A percentile compares a stretch with the other conserved stretches of the same genome.
Evolutionary conservation across 2,888 invertebrate species (phyloP).

Genomic region (Caenorhabditis sp.): DNA sequence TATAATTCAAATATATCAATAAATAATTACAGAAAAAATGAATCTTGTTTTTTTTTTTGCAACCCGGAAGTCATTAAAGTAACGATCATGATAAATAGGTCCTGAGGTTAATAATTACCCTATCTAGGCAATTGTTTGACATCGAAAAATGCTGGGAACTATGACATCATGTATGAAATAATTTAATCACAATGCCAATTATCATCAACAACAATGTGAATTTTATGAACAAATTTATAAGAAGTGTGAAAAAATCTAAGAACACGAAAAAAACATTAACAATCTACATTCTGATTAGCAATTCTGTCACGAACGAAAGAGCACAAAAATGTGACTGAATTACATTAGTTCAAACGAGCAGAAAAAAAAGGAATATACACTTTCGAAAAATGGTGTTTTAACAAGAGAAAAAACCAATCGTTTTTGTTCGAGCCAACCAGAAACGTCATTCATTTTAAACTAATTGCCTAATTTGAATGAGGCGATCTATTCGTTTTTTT

Average conservation of each 20-base stretch:
- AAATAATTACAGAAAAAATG: too few relatives aligned
- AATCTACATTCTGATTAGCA: background rate
- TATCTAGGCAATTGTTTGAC: too few relatives aligned
- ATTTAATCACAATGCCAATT: too few relatives aligned
- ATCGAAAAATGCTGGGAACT: too few relatives aligned
- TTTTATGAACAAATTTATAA: background rate
- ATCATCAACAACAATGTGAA: too few relatives aligned
- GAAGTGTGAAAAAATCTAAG: background rate
- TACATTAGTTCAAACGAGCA: background rate
- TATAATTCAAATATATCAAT: too few relatives aligned
- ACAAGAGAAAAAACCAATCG: background rate
- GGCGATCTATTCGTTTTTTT: background rate
- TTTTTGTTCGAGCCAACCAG: background rate
- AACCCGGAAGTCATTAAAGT: too few relatives aligned
- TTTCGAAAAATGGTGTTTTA: background rate
- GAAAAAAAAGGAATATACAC: background rate
- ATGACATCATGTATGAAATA: too few relatives aligned
- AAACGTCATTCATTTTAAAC: background rate
- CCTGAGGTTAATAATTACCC: too few relatives aligned
- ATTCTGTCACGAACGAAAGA: background rate
- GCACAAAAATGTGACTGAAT: background rate
- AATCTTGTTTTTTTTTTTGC: too few relatives aligned
- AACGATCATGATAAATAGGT: too few relatives aligned
- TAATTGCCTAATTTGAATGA: background rate
- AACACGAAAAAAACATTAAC: background rate